phyloP scores from a whole-genome alignment of 2,113 vertebrate genomes.

The Corythornis cristatus region DNA sequence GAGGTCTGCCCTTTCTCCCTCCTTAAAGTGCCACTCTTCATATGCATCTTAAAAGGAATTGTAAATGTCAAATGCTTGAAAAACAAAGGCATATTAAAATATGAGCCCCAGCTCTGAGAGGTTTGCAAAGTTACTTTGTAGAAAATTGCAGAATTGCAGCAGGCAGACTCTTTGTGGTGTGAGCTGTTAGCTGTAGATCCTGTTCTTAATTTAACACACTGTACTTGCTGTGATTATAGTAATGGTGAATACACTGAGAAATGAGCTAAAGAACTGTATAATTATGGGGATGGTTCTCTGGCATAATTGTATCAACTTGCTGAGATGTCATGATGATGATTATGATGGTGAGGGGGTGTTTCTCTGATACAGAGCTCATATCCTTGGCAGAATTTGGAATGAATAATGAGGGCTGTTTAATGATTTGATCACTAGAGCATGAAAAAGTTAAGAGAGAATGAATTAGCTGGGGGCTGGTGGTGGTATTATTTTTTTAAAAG shows the following conservation, averaged over 20 bases:
- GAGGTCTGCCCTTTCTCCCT: neutral
- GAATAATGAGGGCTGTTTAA: constrained; percentile 71
- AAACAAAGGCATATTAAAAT: constrained; percentile 36
- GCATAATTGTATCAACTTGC: constrained; percentile 67
- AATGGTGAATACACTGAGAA: constrained; percentile 68
- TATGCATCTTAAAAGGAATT: neutral
- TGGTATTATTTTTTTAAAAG: constrained; percentile 1
- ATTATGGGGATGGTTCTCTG: constrained; percentile 65
- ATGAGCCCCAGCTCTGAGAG: constrained; percentile 23
- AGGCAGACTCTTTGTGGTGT: constrained; percentile 54
- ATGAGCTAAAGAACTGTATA: constrained; percentile 60
- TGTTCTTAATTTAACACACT: constrained; percentile 76
- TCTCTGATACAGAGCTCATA: constrained; percentile 63
- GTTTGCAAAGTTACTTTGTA: constrained; percentile 54
- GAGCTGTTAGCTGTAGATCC: constrained; percentile 59
- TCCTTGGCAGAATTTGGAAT: constrained; percentile 69
- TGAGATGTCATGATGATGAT: constrained; percentile 56
- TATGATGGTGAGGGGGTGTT: constrained; percentile 57
- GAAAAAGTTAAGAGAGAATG: constrained; percentile 54
- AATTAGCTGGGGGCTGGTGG: constrained; percentile 18
- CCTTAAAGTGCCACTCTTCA: neutral
- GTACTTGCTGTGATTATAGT: constrained; percentile 68
- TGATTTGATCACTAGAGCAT: constrained; percentile 70
- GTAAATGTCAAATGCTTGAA: constrained; percentile 19
- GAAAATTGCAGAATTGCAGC: constrained; percentile 45